These are phyloP conservation scores for Tetragonula carbonaria DNA, from an alignment of 2,888 invertebrate genomes.

Conservation along the genomic window DNA sequence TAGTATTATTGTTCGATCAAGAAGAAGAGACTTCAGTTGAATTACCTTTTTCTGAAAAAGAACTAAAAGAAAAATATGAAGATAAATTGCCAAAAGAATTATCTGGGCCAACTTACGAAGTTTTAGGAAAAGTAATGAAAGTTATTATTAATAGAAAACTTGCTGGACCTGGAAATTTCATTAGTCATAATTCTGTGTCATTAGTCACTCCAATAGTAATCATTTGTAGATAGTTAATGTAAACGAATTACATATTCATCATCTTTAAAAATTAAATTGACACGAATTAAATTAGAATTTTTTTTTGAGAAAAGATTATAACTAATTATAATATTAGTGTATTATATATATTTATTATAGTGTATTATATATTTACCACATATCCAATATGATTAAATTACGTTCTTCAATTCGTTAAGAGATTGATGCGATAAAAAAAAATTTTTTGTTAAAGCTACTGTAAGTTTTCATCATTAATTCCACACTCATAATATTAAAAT, in stretches of 20 bases:
- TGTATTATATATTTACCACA: not conserved
- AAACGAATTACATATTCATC: too few relatives aligned
- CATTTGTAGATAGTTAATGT: too few relatives aligned
- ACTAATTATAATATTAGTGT: not conserved
- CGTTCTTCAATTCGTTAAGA: not conserved
- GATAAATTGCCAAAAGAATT: slow-evolving; percentile 96
- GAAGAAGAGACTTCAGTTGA: slow-evolving; percentile 97
- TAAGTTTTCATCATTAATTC: not conserved
- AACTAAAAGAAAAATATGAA: slow-evolving; percentile 96
- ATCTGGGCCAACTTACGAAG: slow-evolving; percentile 97
- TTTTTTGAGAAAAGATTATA: too few relatives aligned
- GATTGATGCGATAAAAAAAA: not conserved
- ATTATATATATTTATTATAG: too few relatives aligned
- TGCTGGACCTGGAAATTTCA: slow-evolving; percentile 96
- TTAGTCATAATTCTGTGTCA: slow-evolving; percentile 85
- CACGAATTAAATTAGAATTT: too few relatives aligned
- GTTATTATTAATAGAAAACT: slow-evolving; percentile 96
- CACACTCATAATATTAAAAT: not conserved
- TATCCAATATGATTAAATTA: not conserved
- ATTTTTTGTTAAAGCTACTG: not conserved
- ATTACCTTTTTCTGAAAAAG: slow-evolving; percentile 95
- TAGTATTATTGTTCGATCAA: slow-evolving; percentile 96
- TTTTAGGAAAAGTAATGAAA: slow-evolving; percentile 98
- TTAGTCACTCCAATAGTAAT: not conserved
- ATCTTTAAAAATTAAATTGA: too few relatives aligned